A percentile compares a stretch with the other conserved stretches of the same genome.
phyloP scores from a whole-genome alignment of 2,888 invertebrate genomes.

The Torymus tubicola region DNA sequence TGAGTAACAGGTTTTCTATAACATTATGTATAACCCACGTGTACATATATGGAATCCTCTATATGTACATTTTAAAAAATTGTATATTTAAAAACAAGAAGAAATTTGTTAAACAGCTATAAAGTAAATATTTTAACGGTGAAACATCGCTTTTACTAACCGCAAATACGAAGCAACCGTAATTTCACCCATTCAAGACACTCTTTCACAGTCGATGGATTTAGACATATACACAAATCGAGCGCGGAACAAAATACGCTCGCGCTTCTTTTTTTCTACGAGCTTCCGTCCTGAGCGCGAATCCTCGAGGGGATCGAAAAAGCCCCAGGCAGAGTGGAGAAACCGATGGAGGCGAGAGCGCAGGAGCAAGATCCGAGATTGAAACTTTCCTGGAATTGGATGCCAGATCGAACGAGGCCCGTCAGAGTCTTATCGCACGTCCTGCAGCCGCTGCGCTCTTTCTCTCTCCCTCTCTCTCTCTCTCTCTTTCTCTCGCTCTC shows the following conservation, averaged over 20 bases:
- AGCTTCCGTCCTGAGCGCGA: constrained; percentile 61
- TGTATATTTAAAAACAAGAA: too few species aligned
- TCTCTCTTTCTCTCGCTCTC: constrained; percentile 21
- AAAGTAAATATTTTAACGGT: too few species aligned
- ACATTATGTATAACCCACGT: too few species aligned
- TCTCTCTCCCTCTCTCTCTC: not conserved
- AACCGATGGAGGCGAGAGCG: constrained; percentile 1
- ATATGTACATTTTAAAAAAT: too few species aligned
- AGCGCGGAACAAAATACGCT: constrained; percentile 16
- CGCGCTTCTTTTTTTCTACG: not conserved
- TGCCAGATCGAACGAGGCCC: constrained; percentile 67
- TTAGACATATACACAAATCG: not conserved
- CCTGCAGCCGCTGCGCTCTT: constrained; percentile 61
- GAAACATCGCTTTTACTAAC: too few species aligned
- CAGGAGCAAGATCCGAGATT: constrained; percentile 66
- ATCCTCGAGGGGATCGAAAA: constrained; percentile 63
- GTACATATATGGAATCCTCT: too few species aligned
- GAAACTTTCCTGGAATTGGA: constrained; percentile 72
- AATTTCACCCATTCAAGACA: not conserved
- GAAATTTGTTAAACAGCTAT: too few species aligned
- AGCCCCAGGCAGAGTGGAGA: constrained; percentile 21
- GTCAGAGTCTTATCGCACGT: constrained; percentile 66
- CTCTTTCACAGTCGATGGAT: not conserved
- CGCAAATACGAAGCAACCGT: too few species aligned
- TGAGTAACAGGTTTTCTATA: too few species aligned